A percentile compares a stretch with the other conserved stretches of the same genome.
Conservation (phyloP, 53 echinoderm and acorn worm species). For the Echinometra lucunter region DNA sequence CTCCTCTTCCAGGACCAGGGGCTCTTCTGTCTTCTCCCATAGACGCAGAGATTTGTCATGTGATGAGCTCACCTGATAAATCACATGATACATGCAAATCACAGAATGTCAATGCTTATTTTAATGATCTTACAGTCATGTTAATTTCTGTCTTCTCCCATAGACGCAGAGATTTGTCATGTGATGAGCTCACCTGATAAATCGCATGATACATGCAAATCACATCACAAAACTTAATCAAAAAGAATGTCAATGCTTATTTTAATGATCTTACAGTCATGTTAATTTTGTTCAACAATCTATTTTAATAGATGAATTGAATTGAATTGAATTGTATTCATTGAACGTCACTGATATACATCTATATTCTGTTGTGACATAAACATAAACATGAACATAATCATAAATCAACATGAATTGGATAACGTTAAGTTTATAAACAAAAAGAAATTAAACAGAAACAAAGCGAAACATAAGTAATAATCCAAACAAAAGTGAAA, state of each 20-base stretch:
- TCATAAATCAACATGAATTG: too few species aligned
- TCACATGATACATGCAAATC: constrained; percentile 29
- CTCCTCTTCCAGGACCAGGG: constrained; percentile 91
- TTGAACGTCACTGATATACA: too few species aligned
- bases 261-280: not conserved
- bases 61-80: constrained; percentile 84
- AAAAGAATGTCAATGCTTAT: not conserved
- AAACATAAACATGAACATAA: too few species aligned
- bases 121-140: not conserved
- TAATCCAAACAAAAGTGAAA: not conserved
- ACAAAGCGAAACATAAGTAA: too few species aligned
- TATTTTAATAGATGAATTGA: too few species aligned
- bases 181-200: constrained; percentile 87
- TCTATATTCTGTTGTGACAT: too few species aligned
- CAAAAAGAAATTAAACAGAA: too few species aligned
- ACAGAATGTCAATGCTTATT: not conserved
- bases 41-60: constrained; percentile 96
- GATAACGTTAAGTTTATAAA: too few species aligned
- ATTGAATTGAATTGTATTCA: too few species aligned
- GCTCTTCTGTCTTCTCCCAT: constrained; percentile 97
- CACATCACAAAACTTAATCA: too few species aligned
- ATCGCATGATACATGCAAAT: constrained; percentile 19
- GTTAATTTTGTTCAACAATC: too few species aligned
- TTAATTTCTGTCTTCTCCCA: constrained; percentile 91
- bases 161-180: constrained; percentile 94